Evolutionary conservation across 2,113 vertebrate species (phyloP).

Genomic region (Emberiza fucata): DNA sequence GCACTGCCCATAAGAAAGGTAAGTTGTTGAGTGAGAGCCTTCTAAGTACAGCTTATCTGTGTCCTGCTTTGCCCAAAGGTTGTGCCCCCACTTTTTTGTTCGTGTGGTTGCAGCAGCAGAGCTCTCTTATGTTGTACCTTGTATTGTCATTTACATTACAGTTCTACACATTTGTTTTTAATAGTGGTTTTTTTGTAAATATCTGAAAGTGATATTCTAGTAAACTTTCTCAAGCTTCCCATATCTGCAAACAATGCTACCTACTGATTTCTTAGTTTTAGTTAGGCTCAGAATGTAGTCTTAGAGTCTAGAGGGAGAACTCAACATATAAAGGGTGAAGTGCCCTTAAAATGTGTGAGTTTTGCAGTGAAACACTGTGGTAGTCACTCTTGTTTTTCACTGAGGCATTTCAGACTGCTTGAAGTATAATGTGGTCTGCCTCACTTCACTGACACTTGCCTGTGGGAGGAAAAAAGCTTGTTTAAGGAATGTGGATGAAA

Average conservation of each 20-base stretch:
- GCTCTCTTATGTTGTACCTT: background rate
- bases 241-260: background rate
- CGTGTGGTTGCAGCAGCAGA: fast-evolving
- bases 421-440: background rate
- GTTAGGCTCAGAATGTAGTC: background rate
- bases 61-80: background rate
- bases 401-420: background rate
- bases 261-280: background rate
- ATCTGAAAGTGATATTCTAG: fast-evolving
- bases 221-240: background rate
- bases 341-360: background rate
- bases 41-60: background rate
- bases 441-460: background rate
- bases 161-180: background rate
- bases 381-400: background rate
- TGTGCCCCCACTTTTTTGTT: background rate
- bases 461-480: background rate
- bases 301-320: background rate
- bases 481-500: background rate
- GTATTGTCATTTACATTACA: fast-evolving
- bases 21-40: background rate
- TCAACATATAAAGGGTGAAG: no score
- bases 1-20: background rate
- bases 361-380: background rate
- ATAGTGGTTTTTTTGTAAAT: background rate